These are phyloP conservation scores for Gymnocheta viridis DNA, from an alignment of 2,888 invertebrate genomes.

Conservation along the genomic window DNA sequence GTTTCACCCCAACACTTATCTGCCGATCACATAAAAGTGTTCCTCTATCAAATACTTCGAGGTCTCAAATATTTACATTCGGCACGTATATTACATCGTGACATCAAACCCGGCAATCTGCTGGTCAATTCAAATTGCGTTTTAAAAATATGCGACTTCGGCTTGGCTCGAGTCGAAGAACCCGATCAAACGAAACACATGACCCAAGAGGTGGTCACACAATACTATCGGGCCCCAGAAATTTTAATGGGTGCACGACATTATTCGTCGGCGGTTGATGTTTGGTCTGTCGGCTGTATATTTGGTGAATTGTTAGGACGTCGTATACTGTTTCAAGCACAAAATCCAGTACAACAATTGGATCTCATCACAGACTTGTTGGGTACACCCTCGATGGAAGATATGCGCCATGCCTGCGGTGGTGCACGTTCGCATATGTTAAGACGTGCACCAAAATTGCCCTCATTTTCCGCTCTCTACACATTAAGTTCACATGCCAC, in stretches of 20 bases:
- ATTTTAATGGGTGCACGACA: slow-evolving; percentile 99
- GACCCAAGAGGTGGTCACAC: slow-evolving; percentile 99
- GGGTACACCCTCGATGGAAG: slow-evolving; percentile 96
- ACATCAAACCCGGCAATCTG: slow-evolving; percentile 99
- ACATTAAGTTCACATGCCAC: slow-evolving; percentile 96
- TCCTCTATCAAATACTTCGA: slow-evolving; percentile 99
- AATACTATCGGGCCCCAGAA: slow-evolving; percentile 99
- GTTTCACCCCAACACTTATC: slow-evolving; percentile 99
- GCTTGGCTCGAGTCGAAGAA: slow-evolving; percentile 98
- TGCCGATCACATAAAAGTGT: slow-evolving; percentile 99
- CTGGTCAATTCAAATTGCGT: slow-evolving; percentile 99
- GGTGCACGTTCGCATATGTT: slow-evolving; percentile 96
- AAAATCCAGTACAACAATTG: slow-evolving; percentile 98
- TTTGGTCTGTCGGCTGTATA: slow-evolving; percentile 99
- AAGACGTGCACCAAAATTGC: slow-evolving; percentile 92
- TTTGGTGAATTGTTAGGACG: slow-evolving; percentile 98
- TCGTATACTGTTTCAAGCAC: slow-evolving; percentile 98
- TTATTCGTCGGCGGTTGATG: slow-evolving; percentile 97
- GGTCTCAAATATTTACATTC: slow-evolving; percentile 99
- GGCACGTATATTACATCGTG: slow-evolving; percentile 98
- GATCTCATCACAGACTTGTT: slow-evolving; percentile 98
- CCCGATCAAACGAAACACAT: slow-evolving; percentile 96
- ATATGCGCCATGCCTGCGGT: slow-evolving; percentile 98
- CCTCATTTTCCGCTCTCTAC: slow-evolving; percentile 94
- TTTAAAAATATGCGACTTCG: slow-evolving; percentile 99